Evolutionary conservation across 2,797 vertebrate genomes (phyloP), one percentile per base, ranked within the genome.

Genomic region (Cyclopterus lumpus): DNA sequence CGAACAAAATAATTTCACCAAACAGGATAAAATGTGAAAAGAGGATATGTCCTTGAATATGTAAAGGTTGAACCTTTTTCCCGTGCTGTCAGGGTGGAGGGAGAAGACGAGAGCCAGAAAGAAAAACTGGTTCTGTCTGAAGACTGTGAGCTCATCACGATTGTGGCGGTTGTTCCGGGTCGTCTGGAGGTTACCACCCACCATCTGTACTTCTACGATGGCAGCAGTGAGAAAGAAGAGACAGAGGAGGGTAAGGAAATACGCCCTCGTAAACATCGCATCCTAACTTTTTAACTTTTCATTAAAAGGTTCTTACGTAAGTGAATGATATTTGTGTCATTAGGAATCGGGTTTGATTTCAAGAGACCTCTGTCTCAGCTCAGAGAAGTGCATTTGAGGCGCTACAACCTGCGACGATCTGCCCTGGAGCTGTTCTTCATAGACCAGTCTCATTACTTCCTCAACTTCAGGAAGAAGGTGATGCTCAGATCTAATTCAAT

Each of bases 351-450:
- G 32, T 96, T 97, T 0, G 97, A 99, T 86, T 98, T 99, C 92
- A 99, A 97, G 87, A 96, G 97, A 1, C 96, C 98, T 0, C 88
- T 99, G 84, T 95, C 94, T 32, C 97, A 99, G 91, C 95, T 99
- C 40, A 95, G 98, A 0, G 98, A 99, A 83, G 96, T 99, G 2
- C 97, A 99, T 79, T 82, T 99, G 77, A 96, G 98, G 65, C 97
- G 98, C 30, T 99, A 98, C 93, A 99, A 99, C 94, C 94, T 99
- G 82, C 96, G 97, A 11, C 95, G 98, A 1, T 99, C 98, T 0
- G 98, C 98, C 0, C 93, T 99, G 6, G 98, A 99, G 89, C 95
- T 99, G 32, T 99, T 99, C 95, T 99, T 99, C 92, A 98, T 98
- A 0, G 97, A 99, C 87, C 98, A 99, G 87, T 93, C 97, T 81